These are phyloP conservation scores for Thunnus albacares DNA, from an alignment of 2,797 vertebrate genomes.

Conservation along the genomic window DNA sequence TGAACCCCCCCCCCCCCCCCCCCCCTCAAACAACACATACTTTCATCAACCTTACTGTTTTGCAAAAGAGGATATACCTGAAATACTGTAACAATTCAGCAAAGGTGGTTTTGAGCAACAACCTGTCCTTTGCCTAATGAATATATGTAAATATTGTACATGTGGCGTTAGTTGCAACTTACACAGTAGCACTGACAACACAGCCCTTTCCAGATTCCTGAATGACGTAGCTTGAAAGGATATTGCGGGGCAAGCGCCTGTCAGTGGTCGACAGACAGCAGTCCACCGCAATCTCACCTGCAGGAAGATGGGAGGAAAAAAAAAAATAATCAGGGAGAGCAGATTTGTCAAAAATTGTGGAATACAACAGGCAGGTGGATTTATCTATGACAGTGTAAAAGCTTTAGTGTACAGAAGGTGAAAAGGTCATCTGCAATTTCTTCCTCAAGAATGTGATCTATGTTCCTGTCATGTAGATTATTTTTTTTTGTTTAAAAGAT, in stretches of 20 bases:
- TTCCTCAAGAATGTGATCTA: no score
- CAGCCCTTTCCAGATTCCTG: constrained; percentile 69
- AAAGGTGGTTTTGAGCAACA: background rate
- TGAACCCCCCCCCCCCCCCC: background rate
- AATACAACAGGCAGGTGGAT: no score
- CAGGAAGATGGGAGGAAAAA: constrained; percentile 13
- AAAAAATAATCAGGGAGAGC: rapidly evolving
- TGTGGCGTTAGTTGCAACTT: constrained; percentile 8
- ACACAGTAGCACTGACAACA: constrained; percentile 63
- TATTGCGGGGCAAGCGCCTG: constrained; percentile 2
- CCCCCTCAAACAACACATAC: no score
- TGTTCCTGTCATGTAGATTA: no score
- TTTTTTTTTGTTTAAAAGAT: no score
- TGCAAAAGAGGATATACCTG: background rate
- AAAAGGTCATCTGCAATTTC: background rate
- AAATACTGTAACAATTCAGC: background rate
- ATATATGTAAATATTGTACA: rapidly evolving
- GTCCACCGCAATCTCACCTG: constrained; percentile 57
- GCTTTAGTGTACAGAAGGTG: background rate
- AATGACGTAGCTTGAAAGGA: constrained; percentile 27
- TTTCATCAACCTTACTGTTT: background rate
- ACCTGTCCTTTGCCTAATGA: background rate
- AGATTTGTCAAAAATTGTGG: background rate
- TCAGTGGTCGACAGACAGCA: constrained; percentile 52
- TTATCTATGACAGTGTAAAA: background rate